These are phyloP conservation scores for Geophilus truncorum DNA, from an alignment of 2,888 invertebrate species.

Conservation along the genomic window DNA sequence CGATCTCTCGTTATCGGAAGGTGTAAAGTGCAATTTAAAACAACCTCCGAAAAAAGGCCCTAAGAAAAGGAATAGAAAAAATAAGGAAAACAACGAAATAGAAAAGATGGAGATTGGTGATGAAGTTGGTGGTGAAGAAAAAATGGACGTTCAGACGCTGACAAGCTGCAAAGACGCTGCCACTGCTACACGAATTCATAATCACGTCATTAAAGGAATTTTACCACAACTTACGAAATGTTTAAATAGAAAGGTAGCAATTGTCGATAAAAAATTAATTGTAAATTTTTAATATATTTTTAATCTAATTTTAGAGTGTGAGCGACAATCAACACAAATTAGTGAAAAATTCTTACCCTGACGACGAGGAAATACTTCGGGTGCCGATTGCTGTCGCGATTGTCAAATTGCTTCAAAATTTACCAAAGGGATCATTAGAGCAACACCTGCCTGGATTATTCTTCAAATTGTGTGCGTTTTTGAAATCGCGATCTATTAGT, in stretches of 20 bases:
- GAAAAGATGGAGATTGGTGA: constrained; percentile 35
- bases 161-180: not conserved
- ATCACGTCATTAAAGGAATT: constrained; percentile 63
- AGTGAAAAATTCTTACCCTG: constrained; percentile 42
- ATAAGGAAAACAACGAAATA: not conserved
- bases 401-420: constrained; percentile 80
- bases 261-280: no score
- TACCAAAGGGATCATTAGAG: constrained; percentile 70
- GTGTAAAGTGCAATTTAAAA: constrained; percentile 17
- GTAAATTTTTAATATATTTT: no score
- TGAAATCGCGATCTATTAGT: constrained; percentile 81
- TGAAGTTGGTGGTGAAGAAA: constrained; percentile 38
- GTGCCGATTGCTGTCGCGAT: constrained; percentile 90
- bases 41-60: not conserved
- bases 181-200: constrained; percentile 63
- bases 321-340: constrained; percentile 61
- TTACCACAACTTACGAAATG: constrained; percentile 74
- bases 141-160: not conserved
- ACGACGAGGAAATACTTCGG: constrained; percentile 73
- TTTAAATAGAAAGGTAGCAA: constrained; percentile 53
- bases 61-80: not conserved
- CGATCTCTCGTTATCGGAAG: constrained; percentile 56
- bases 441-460: constrained; percentile 80
- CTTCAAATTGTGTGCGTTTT: constrained; percentile 81
- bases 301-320: not conserved